These are phyloP conservation scores for Ecdyonurus torrentis DNA, from an alignment of 2,888 invertebrate genomes.

Conservation along the genomic window DNA sequence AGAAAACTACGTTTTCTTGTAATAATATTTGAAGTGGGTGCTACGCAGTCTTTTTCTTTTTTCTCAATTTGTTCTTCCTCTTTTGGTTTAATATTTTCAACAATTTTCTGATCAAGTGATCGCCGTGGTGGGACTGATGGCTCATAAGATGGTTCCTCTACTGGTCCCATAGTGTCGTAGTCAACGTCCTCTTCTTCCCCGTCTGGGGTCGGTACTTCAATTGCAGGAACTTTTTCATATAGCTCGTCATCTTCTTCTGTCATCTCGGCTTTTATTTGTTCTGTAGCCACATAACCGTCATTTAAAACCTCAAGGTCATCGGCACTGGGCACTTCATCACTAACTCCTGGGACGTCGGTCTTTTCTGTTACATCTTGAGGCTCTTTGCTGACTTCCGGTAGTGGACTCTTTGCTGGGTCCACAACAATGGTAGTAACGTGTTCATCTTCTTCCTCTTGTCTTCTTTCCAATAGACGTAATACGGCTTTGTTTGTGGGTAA, in stretches of 20 bases:
- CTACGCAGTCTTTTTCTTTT: neutral
- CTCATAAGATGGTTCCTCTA: constrained; percentile 3
- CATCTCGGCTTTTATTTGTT: too few species aligned
- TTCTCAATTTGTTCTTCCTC: too few species aligned
- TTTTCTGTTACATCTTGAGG: neutral
- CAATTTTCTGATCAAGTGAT: neutral
- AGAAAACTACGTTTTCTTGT: neutral
- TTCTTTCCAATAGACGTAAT: neutral
- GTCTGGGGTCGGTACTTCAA: neutral
- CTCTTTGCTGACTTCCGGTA: neutral
- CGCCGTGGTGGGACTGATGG: constrained; percentile 12
- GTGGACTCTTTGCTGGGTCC: neutral
- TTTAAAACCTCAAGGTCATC: too few species aligned
- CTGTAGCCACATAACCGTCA: too few species aligned
- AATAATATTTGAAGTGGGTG: neutral
- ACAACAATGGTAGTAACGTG: neutral
- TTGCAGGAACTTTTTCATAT: constrained; percentile 1
- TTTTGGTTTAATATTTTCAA: constrained; percentile 1
- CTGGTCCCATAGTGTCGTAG: neutral
- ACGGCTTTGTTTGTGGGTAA: neutral
- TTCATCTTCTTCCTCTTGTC: neutral
- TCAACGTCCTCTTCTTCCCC: neutral
- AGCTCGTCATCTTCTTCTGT: neutral
- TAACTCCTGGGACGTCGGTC: neutral
- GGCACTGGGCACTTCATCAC: neutral